Percentiles rank a stretch among this genome's conserved stretches.
These are phyloP conservation scores for Diadophis punctatus DNA, from an alignment of 2,113 vertebrate species.

Conservation along the genomic window DNA sequence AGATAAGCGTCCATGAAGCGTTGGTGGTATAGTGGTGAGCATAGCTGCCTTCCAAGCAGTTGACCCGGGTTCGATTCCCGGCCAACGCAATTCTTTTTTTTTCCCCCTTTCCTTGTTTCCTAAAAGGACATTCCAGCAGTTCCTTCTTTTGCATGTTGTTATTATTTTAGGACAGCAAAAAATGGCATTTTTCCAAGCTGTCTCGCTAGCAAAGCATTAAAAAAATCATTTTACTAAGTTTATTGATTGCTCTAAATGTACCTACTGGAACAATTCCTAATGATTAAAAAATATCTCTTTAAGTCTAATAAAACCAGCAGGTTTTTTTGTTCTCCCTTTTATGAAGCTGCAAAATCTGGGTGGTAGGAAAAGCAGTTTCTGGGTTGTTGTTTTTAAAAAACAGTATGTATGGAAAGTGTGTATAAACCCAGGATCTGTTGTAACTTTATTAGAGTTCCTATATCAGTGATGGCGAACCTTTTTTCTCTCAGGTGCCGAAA, in stretches of 20 bases:
- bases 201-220: neutral
- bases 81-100: neutral
- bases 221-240: neutral
- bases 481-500: too few species aligned
- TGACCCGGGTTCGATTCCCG: constrained; percentile 30
- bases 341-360: too few species aligned
- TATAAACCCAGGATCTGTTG: neutral
- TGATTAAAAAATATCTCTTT: neutral
- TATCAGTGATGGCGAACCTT: too few species aligned
- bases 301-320: neutral
- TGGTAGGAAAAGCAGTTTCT: too few species aligned
- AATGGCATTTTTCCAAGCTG: neutral
- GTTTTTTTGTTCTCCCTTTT: too few species aligned
- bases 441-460: neutral
- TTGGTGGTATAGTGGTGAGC: constrained; percentile 36
- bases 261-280: neutral
- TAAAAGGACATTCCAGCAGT: neutral
- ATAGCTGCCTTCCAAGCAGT: constrained; percentile 38
- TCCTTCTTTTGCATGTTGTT: neutral
- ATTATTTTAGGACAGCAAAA: neutral
- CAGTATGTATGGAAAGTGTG: neutral
- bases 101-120: neutral
- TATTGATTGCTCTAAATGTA: neutral
- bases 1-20: rapidly evolving
- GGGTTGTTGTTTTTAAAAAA: neutral